A percentile compares a stretch with the other conserved stretches of the same genome.
These are phyloP conservation scores for Tragelaphus imberbis DNA, from an alignment of 2,113 vertebrate genomes.

Conservation along the genomic window DNA sequence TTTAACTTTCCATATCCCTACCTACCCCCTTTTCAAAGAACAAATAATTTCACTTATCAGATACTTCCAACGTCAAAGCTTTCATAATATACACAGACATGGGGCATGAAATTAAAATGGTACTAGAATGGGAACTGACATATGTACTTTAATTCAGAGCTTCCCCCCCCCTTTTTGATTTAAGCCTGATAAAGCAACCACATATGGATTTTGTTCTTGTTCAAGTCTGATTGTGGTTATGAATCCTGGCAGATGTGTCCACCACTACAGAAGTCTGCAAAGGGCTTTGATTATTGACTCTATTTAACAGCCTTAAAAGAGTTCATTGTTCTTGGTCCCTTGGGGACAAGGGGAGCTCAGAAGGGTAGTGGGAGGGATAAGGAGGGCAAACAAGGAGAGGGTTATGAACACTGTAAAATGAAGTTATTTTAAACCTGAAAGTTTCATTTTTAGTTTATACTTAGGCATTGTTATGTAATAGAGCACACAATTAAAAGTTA, in stretches of 20 bases:
- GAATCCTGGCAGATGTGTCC: constrained; percentile 12
- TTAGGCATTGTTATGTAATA: neutral
- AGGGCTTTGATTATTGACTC: constrained; percentile 4
- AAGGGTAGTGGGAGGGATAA: neutral
- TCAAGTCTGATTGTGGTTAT: neutral
- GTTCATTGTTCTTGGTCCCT: neutral
- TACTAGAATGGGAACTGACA: neutral
- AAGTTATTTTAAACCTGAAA: neutral
- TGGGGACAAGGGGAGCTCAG: neutral
- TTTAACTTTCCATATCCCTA: constrained; percentile 1
- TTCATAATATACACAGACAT: neutral
- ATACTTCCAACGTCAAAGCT: constrained; percentile 13
- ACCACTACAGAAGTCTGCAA: neutral
- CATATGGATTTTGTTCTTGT: constrained; percentile 4
- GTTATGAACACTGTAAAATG: neutral
- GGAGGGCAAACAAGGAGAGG: neutral
- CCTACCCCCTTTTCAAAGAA: constrained; percentile 10
- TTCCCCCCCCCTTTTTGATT: neutral
- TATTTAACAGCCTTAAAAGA: neutral
- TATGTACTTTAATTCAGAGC: neutral
- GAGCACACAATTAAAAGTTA: neutral
- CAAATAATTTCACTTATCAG: constrained; percentile 28
- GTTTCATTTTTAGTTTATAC: neutral
- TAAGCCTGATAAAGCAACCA: constrained; percentile 14
- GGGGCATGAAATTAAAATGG: neutral